Evolutionary conservation across 1,140 invertebrate species (phyloP).

Genomic region (Aphaenogaster floridana): DNA sequence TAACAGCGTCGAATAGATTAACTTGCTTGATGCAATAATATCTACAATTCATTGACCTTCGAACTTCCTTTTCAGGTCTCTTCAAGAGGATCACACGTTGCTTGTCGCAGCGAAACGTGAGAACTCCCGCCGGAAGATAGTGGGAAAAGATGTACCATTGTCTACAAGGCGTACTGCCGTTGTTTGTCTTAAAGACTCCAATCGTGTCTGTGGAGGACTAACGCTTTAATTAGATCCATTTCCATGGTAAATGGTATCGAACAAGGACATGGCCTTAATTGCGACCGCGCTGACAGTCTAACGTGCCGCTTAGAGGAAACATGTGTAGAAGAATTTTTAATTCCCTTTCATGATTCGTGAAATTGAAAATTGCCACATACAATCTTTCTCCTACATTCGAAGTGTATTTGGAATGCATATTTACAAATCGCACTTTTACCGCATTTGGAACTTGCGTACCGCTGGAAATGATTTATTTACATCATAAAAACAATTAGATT

Average conservation of each 20-base stretch:
- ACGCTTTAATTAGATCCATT: slow-evolving; percentile 82
- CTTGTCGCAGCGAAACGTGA: slow-evolving; percentile 40
- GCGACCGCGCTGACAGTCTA: slow-evolving; percentile 51
- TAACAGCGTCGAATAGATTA: slow-evolving; percentile 30
- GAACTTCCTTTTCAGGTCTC: slow-evolving; percentile 54
- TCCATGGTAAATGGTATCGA: slow-evolving; percentile 78
- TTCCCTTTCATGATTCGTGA: slow-evolving; percentile 25
- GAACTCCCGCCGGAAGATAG: slow-evolving; percentile 63
- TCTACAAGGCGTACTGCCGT: slow-evolving; percentile 37
- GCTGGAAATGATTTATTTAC: slow-evolving; percentile 33
- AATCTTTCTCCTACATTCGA: background rate
- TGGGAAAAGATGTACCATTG: slow-evolving; percentile 70
- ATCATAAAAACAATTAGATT: background rate
- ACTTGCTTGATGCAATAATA: slow-evolving; percentile 47
- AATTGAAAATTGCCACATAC: background rate
- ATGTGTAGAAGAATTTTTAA: slow-evolving; percentile 31
- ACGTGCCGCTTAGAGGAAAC: background rate
- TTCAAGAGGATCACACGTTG: slow-evolving; percentile 32
- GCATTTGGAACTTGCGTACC: background rate
- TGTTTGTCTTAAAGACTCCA: slow-evolving; percentile 46
- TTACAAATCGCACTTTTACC: slow-evolving; percentile 34
- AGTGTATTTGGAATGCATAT: slow-evolving; percentile 37
- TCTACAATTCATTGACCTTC: slow-evolving; percentile 59
- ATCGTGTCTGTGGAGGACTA: slow-evolving; percentile 45
- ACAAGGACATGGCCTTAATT: slow-evolving; percentile 86